Percentiles rank a stretch among this genome's conserved stretches.
phyloP scores from a whole-genome alignment of 2,888 invertebrate genomes.

The Dryadula phaetusa region DNA sequence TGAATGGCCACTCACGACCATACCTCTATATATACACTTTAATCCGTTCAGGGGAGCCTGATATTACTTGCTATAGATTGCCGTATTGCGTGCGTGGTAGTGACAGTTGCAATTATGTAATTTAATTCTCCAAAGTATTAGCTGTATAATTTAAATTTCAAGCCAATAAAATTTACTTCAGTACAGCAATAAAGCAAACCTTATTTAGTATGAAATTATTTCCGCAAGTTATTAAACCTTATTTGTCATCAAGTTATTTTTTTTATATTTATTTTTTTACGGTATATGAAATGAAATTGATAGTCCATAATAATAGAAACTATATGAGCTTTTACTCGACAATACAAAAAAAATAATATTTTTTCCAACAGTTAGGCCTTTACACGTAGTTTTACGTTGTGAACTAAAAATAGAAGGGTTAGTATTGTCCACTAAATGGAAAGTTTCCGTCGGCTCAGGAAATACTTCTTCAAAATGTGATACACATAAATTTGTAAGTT shows the following conservation, averaged over 20 bases:
- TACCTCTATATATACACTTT: conserved; percentile 39
- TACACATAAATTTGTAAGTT: neutral
- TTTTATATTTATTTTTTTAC: too few species aligned
- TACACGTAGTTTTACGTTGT: neutral
- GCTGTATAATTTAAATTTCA: neutral
- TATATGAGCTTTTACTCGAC: neutral
- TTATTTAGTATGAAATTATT: neutral
- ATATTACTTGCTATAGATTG: conserved; percentile 29
- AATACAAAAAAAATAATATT: neutral
- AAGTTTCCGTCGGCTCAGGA: neutral
- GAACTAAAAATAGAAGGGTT: neutral
- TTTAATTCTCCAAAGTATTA: conserved; percentile 5
- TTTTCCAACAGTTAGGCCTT: neutral
- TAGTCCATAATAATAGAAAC: too few species aligned
- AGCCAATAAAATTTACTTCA: neutral
- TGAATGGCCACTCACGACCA: conserved; percentile 37
- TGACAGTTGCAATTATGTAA: conserved; percentile 16
- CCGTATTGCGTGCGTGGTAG: conserved; percentile 24
- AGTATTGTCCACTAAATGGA: neutral
- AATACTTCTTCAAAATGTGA: neutral
- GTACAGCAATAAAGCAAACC: neutral
- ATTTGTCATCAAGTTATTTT: neutral
- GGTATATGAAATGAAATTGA: too few species aligned
- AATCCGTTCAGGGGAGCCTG: conserved; percentile 37
- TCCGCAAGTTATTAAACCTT: neutral